Evolutionary conservation across 2,113 vertebrate genomes (phyloP), one percentile per base, ranked within the genome.

Genomic region (Thunnus maccoyii): DNA sequence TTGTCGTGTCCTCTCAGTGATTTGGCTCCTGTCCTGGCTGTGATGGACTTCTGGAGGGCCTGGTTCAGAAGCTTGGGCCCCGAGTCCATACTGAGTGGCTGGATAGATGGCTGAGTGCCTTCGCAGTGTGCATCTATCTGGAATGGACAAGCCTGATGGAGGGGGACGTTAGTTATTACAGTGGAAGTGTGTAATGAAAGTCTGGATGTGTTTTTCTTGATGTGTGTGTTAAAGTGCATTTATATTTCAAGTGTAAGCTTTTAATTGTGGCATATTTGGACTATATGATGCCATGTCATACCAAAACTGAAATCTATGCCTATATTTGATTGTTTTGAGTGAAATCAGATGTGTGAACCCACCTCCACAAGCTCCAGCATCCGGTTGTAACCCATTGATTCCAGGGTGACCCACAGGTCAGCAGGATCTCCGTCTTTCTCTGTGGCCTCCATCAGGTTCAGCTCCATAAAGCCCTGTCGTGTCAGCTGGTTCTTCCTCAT

Each of bases 381-480:
- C 73, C 83, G 95, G 91, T 96, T 98, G 93, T 96, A 99, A 76
- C 98, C 98, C 96, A 99, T 96, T 9, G 97, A 95, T 71, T 97
- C 92, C 36, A 99, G 93, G 27, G 95, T 97, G 71, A 97, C 90
- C 97, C 97, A 99, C 4, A 99, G 94, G 87, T 98, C 97, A 72
- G 90, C 81, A 15, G 97, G 94, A 89, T 99, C 96, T 76, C 97
- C 97, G 18, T 95, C 95, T 48, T 88, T 93, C 80, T 98, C 97
- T 9, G 93, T 97, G 81, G 97, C 97, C 92, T 99, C 98, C 97
- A 98, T 98, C 36, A 98, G 94, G 84, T 97, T 97, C 88, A 99
- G 93, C 92, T 98, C 97, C 96, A 97, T 91, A 90, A 99, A 99
- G 72, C 98, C 98, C 83, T 97, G 96, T 15, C 89, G 95, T 2